Conservation (phyloP, 1,140 invertebrate genomes). For the Aphidius gifuensis region DNA sequence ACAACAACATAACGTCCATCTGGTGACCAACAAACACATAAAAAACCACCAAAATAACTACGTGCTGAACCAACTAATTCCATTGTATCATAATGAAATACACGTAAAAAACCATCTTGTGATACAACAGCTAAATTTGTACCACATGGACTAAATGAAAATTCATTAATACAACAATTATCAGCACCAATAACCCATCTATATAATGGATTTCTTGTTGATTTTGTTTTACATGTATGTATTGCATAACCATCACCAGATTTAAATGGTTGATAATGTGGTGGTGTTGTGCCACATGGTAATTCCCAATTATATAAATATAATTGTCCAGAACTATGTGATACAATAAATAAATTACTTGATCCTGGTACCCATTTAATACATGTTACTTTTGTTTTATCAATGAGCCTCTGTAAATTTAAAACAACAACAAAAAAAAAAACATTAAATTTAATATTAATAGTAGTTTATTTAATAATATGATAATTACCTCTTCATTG, state of each 20-base stretch:
- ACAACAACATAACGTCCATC: slow-evolving; percentile 94
- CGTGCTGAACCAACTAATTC: slow-evolving; percentile 86
- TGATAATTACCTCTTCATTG: slow-evolving; percentile 87
- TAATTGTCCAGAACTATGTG: slow-evolving; percentile 94
- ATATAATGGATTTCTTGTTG: slow-evolving; percentile 92
- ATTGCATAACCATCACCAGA: slow-evolving; percentile 91
- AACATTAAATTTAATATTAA: neutral
- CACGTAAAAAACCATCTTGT: slow-evolving; percentile 93
- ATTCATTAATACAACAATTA: slow-evolving; percentile 88
- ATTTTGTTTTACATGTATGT: slow-evolving; percentile 95
- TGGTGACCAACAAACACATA: slow-evolving; percentile 97
- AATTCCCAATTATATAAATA: slow-evolving; percentile 98
- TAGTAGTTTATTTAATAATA: neutral
- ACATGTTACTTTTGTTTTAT: slow-evolving; percentile 98
- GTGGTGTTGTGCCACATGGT: slow-evolving; percentile 77
- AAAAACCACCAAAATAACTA: slow-evolving; percentile 94
- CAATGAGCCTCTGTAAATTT: slow-evolving; percentile 84
- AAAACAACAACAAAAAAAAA: slow-evolving; percentile 6
- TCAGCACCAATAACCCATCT: slow-evolving; percentile 83
- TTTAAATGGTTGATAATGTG: slow-evolving; percentile 93
- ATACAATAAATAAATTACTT: slow-evolving; percentile 87
- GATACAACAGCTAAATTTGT: slow-evolving; percentile 88
- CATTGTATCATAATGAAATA: slow-evolving; percentile 97
- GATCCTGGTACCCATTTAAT: slow-evolving; percentile 96
- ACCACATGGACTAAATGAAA: slow-evolving; percentile 94